A percentile compares a stretch with the other conserved stretches of the same genome.
These are phyloP conservation scores for Embidobia sp. DNA, from an alignment of 2,888 invertebrate species.

Conservation along the genomic window DNA sequence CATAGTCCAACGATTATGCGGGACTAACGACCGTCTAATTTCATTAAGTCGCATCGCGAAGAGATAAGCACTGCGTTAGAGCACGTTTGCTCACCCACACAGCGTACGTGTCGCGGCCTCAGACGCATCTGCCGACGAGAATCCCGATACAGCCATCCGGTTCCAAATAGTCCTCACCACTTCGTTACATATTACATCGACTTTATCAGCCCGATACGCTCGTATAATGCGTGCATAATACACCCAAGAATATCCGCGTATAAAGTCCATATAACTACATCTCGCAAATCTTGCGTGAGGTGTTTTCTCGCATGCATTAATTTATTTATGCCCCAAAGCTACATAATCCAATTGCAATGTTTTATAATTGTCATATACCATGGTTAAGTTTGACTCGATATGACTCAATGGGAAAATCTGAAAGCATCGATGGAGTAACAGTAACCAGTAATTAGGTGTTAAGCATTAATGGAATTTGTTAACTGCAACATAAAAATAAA, in stretches of 20 bases:
- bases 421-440: too few species aligned
- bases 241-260: too few species aligned
- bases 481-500: too few species aligned
- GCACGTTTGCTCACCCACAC: constrained; percentile 54
- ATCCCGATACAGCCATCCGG: constrained; percentile 14
- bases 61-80: constrained; percentile 63
- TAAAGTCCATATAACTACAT: constrained; percentile 22
- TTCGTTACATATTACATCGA: constrained; percentile 48
- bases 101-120: constrained; percentile 26
- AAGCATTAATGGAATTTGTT: too few species aligned
- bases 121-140: constrained; percentile 45
- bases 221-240: constrained; percentile 21
- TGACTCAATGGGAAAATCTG: too few species aligned
- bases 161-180: too few species aligned
- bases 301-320: constrained; percentile 30
- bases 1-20: constrained; percentile 67
- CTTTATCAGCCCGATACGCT: constrained; percentile 61
- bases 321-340: constrained; percentile 37
- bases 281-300: constrained; percentile 29
- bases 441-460: too few species aligned
- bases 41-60: constrained; percentile 67
- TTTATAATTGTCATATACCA: constrained; percentile 36
- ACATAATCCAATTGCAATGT: constrained; percentile 18
- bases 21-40: constrained; percentile 72
- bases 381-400: too few species aligned